Conservation (phyloP, 2,797 vertebrate species). For the Pagetopsis macropterus region DNA sequence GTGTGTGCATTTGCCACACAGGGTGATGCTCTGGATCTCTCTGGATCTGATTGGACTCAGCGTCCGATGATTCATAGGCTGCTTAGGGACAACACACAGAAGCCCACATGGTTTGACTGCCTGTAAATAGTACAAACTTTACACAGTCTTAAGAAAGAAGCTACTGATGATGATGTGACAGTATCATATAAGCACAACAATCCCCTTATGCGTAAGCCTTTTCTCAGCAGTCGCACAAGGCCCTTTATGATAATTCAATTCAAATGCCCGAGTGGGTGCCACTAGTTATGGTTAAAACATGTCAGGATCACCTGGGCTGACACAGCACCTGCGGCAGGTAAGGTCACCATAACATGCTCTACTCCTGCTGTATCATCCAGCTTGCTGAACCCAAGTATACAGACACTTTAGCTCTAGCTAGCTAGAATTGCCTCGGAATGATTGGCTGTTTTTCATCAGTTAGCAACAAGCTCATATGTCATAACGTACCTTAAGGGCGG, state of each 20-base stretch:
- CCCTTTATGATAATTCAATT: not conserved
- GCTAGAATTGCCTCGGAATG: not conserved
- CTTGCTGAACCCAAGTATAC: not conserved
- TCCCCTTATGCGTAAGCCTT: not conserved
- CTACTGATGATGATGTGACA: not conserved
- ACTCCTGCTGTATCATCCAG: not conserved
- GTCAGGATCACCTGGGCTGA: not conserved
- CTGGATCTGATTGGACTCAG: slow-evolving; percentile 58
- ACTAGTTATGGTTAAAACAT: too few relatives aligned
- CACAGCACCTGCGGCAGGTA: slow-evolving; percentile 29
- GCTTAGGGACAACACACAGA: slow-evolving; percentile 61
- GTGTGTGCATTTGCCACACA: slow-evolving; percentile 48
- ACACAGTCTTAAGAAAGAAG: slow-evolving; percentile 11
- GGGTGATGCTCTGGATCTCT: slow-evolving; percentile 52
- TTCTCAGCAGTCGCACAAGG: not conserved
- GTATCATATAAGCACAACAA: not conserved
- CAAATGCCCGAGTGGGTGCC: not conserved
- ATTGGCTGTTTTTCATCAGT: not conserved
- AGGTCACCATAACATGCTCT: slow-evolving; percentile 4
- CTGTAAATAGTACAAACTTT: slow-evolving; percentile 20
- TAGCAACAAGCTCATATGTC: not conserved
- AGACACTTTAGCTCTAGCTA: slow-evolving; percentile 24
- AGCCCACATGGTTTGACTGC: slow-evolving; percentile 44
- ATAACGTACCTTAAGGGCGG: slow-evolving; percentile 76
- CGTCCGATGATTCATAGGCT: slow-evolving; percentile 61